Conservation (phyloP, 64 coral and sea anemone species). For the Stichodactyla helianthus region DNA sequence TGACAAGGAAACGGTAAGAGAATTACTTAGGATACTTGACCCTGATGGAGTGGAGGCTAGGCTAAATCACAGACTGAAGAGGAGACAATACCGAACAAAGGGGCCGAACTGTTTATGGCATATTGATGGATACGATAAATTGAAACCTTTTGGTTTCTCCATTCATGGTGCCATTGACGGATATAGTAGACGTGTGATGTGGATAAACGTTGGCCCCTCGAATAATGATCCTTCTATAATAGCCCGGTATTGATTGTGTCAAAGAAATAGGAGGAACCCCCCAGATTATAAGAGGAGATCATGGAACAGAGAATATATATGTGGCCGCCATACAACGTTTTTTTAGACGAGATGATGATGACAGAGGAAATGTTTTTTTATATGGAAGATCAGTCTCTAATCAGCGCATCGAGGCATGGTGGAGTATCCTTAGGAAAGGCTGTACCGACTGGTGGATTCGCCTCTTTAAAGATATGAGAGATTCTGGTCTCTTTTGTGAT, state of each 20-base stretch:
- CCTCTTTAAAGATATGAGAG: constrained; percentile 51
- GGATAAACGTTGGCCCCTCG: not conserved
- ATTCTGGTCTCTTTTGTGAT: constrained; percentile 52
- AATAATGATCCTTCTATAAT: constrained; percentile 15
- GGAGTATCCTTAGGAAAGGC: constrained; percentile 9
- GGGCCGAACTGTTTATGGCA: constrained; percentile 42
- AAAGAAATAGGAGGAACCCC: not conserved
- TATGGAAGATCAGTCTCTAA: not conserved
- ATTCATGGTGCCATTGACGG: not conserved
- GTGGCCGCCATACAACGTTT: constrained; percentile 9
- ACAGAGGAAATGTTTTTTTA: not conserved
- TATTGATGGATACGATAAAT: constrained; percentile 6
- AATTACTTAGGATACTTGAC: constrained; percentile 19
- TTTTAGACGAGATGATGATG: not conserved
- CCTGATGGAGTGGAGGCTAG: constrained; percentile 30
- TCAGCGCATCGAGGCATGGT: not conserved
- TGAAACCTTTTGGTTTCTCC: not conserved
- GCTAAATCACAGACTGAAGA: not conserved
- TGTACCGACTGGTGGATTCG: constrained; percentile 45
- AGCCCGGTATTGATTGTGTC: not conserved
- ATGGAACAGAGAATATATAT: constrained; percentile 10
- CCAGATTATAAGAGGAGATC: not conserved
- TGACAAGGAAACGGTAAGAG: constrained; percentile 17
- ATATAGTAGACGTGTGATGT: constrained; percentile 9
- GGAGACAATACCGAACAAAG: constrained; percentile 13